These are phyloP conservation scores for Tokudaia tokunoshimensis DNA, from an alignment of 2,797 vertebrate species.

Conservation along the genomic window DNA sequence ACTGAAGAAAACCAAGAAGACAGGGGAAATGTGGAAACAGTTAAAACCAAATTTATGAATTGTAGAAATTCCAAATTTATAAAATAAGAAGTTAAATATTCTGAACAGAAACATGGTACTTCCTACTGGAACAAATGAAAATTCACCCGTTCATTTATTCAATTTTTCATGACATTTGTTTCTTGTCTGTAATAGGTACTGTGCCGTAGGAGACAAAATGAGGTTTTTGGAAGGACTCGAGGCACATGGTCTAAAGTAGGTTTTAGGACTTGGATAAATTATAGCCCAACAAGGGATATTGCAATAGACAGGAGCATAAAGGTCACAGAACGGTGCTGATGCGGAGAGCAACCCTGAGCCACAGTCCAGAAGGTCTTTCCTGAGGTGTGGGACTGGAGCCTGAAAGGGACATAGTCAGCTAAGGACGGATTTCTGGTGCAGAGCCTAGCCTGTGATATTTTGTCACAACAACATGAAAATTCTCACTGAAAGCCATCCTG, in stretches of 20 bases:
- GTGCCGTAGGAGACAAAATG: background rate
- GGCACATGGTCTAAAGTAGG: background rate
- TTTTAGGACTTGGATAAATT: background rate
- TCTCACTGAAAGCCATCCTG: background rate
- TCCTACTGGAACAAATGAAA: slow-evolving; percentile 21
- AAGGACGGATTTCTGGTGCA: background rate
- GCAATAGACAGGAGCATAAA: background rate
- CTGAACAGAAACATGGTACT: background rate
- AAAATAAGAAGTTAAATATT: slow-evolving; percentile 30
- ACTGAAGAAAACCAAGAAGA: slow-evolving; percentile 42
- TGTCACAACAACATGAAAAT: background rate
- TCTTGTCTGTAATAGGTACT: background rate
- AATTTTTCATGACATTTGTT: slow-evolving; percentile 16
- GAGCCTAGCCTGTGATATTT: background rate
- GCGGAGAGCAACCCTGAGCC: background rate
- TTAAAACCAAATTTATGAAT: slow-evolving; percentile 47
- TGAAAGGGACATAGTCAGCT: background rate
- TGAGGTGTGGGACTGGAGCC: background rate
- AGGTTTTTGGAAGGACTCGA: background rate
- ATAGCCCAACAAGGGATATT: background rate
- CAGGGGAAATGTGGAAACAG: background rate
- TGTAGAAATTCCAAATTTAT: slow-evolving; percentile 40
- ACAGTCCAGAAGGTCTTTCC: background rate
- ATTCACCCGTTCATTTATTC: background rate
- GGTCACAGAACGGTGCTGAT: background rate